These are phyloP conservation scores for Ranitomeya imitator DNA, from an alignment of 2,113 vertebrate species.

Conservation along the genomic window DNA sequence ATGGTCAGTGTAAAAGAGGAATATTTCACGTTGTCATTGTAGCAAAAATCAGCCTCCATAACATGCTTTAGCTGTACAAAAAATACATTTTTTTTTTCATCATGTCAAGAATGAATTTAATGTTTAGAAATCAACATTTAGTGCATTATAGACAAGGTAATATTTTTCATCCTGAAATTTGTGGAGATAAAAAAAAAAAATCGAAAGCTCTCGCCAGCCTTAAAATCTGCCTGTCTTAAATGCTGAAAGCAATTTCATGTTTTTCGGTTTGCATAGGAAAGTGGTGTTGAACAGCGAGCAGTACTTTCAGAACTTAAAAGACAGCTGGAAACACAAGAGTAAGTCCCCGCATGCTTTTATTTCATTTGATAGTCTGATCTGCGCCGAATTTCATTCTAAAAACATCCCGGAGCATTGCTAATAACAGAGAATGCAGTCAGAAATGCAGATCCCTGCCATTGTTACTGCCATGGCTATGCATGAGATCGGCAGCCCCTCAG, in stretches of 20 bases:
- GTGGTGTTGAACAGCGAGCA: constrained; percentile 61
- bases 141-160: not conserved
- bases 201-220: not conserved
- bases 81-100: not conserved
- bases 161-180: not conserved
- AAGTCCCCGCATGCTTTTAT: constrained; percentile 46
- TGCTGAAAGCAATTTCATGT: constrained; percentile 17
- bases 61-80: not conserved
- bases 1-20: not conserved
- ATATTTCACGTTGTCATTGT: not conserved
- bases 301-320: constrained; percentile 63
- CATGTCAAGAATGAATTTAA: not conserved
- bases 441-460: constrained; percentile 1
- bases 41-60: not conserved
- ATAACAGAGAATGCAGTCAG: not conserved
- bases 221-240: not conserved
- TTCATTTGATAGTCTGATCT: constrained; percentile 2
- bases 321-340: constrained; percentile 56
- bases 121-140: not conserved
- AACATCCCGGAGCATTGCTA: constrained; percentile 13
- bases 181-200: no score
- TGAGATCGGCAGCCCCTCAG: not conserved
- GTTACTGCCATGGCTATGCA: not conserved
- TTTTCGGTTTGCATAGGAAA: constrained; percentile 47
- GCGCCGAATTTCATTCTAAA: constrained; percentile 7